Evolutionary conservation across 92 coral and sea anemone species (phyloP).

Genomic region (Ricordea florida): DNA sequence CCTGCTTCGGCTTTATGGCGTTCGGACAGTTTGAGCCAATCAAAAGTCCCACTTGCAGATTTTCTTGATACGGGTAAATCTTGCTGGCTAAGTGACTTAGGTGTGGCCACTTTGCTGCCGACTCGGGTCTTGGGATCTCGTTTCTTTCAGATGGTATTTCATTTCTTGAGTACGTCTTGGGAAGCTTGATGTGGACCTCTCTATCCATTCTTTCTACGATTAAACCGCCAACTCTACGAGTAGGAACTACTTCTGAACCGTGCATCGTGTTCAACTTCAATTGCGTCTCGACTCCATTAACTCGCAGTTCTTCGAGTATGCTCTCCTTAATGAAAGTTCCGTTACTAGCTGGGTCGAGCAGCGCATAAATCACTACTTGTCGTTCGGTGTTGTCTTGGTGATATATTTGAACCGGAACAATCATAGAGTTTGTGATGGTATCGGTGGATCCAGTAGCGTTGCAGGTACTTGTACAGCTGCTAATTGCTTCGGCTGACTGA

Average conservation of each 20-base stretch:
- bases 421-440: too few relatives aligned
- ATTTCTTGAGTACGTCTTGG: slow-evolving; percentile 39
- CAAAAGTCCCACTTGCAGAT: slow-evolving; percentile 27
- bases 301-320: slow-evolving; percentile 11
- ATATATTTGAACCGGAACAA: too few relatives aligned
- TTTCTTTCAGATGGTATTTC: slow-evolving; percentile 34
- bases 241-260: slow-evolving; percentile 35
- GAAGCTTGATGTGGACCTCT: slow-evolving; percentile 25
- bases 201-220: slow-evolving; percentile 26
- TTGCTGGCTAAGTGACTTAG: background rate
- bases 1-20: slow-evolving; percentile 16
- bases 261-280: slow-evolving; percentile 46
- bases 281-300: slow-evolving; percentile 4
- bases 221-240: slow-evolving; percentile 34
- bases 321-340: slow-evolving; percentile 40
- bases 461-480: too few relatives aligned
- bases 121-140: slow-evolving; percentile 44
- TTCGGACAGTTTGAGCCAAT: slow-evolving; percentile 36
- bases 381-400: too few relatives aligned
- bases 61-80: slow-evolving; percentile 13
- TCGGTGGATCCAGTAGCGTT: too few relatives aligned
- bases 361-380: slow-evolving; percentile 28
- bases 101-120: slow-evolving; percentile 36
- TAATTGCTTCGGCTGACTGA: too few relatives aligned
- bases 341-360: slow-evolving; percentile 48